These are phyloP conservation scores for Anthonomus grandis DNA, from an alignment of 1,140 invertebrate genomes.

Conservation along the genomic window DNA sequence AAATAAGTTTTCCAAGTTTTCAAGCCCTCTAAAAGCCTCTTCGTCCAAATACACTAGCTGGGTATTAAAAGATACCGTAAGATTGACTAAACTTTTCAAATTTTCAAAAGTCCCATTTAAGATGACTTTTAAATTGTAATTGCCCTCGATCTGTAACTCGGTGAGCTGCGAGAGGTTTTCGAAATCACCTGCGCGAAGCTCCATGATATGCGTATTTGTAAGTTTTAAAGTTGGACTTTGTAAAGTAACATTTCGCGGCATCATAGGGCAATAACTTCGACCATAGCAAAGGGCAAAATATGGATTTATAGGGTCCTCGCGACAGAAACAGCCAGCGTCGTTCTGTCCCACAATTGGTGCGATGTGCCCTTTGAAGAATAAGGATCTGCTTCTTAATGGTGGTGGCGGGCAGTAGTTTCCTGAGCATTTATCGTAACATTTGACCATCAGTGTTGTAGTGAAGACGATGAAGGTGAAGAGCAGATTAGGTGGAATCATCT, in stretches of 20 bases:
- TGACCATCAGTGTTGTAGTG: background rate
- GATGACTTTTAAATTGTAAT: slow-evolving; percentile 35
- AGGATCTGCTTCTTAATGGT: slow-evolving; percentile 1
- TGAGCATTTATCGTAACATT: slow-evolving; percentile 17
- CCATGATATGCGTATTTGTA: slow-evolving; percentile 30
- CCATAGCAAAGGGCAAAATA: slow-evolving; percentile 35
- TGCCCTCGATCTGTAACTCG: slow-evolving; percentile 36
- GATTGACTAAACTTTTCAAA: slow-evolving; percentile 35
- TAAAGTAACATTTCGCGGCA: slow-evolving; percentile 31
- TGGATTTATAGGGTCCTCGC: slow-evolving; percentile 13
- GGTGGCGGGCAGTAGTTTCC: slow-evolving; percentile 21
- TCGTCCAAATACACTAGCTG: slow-evolving; percentile 33
- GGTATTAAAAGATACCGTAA: slow-evolving; percentile 39
- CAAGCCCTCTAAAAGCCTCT: slow-evolving; percentile 37
- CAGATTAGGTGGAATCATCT: too few relatives aligned
- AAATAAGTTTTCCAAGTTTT: slow-evolving; percentile 32
- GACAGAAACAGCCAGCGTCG: slow-evolving; percentile 37
- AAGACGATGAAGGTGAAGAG: too few relatives aligned
- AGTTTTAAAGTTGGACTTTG: slow-evolving; percentile 21
- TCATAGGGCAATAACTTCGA: slow-evolving; percentile 29
- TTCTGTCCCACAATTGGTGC: slow-evolving; percentile 19
- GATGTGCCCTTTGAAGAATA: background rate
- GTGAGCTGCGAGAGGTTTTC: slow-evolving; percentile 22
- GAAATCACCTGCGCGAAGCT: slow-evolving; percentile 34
- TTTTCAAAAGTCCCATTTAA: slow-evolving; percentile 33